phyloP scores from a whole-genome alignment of 2,797 vertebrate genomes.

The Vespertilio murinus region DNA sequence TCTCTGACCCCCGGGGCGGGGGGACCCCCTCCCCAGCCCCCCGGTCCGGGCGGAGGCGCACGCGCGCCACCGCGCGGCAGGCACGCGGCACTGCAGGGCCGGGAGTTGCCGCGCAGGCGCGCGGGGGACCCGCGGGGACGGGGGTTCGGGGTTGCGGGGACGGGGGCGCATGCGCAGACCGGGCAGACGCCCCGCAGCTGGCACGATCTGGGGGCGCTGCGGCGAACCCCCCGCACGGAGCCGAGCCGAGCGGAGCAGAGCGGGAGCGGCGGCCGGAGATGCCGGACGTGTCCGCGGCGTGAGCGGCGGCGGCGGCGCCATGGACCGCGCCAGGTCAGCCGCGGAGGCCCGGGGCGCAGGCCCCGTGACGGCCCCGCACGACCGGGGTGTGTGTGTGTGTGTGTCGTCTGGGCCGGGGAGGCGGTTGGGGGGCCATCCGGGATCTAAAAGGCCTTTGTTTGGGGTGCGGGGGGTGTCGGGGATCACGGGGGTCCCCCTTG shows the following conservation, averaged over 20 bases:
- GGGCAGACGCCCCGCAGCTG: accelerated
- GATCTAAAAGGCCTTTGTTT: background rate
- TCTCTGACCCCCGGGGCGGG: accelerated
- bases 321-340: conserved; percentile 75
- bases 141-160: background rate
- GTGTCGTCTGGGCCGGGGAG: too few relatives aligned
- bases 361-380: too few relatives aligned
- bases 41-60: accelerated
- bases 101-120: conserved; percentile 10
- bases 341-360: background rate
- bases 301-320: conserved; percentile 43
- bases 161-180: background rate
- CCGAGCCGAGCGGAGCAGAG: too few relatives aligned
- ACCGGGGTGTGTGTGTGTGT: too few relatives aligned
- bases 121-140: accelerated
- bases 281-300: background rate
- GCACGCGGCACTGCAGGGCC: conserved; percentile 48
- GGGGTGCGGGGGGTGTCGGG: too few relatives aligned
- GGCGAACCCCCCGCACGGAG: accelerated
- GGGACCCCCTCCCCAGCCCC: accelerated
- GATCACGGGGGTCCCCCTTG: accelerated
- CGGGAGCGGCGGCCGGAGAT: background rate
- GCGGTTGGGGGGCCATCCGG: too few relatives aligned
- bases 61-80: background rate
- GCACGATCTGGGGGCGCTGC: background rate